These are phyloP conservation scores for Rhinichthys klamathensis DNA, from an alignment of 2,113 vertebrate genomes.

Conservation along the genomic window DNA sequence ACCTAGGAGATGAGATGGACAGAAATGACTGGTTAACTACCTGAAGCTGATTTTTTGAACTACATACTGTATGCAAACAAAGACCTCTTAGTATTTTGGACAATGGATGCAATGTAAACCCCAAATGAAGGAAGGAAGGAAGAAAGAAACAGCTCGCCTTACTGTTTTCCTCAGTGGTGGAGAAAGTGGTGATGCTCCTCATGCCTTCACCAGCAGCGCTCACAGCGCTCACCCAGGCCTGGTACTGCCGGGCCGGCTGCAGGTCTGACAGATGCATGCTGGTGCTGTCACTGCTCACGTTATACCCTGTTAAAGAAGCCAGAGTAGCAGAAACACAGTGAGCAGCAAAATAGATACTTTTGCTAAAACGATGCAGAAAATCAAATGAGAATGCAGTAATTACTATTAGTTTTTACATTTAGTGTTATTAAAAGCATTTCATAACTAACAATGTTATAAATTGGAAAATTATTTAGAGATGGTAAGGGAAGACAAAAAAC, in stretches of 20 bases:
- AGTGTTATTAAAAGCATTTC: too few relatives aligned
- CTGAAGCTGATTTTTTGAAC: neutral
- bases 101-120: neutral
- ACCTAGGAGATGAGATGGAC: slow-evolving; percentile 8
- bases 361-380: too few relatives aligned
- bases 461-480: too few relatives aligned
- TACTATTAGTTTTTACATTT: too few relatives aligned
- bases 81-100: neutral
- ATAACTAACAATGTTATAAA: too few relatives aligned
- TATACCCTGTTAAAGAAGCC: slow-evolving; percentile 55
- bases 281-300: slow-evolving; percentile 52
- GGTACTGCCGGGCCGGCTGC: slow-evolving; percentile 58
- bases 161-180: neutral
- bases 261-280: slow-evolving; percentile 51
- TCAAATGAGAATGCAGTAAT: too few relatives aligned
- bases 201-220: slow-evolving; percentile 64
- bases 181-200: slow-evolving; percentile 51
- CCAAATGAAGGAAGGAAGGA: neutral
- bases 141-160: neutral
- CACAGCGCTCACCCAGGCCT: slow-evolving; percentile 69
- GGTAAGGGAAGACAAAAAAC: too few relatives aligned
- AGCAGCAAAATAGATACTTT: too few relatives aligned
- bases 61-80: neutral
- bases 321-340: neutral
- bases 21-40: neutral